Conservation (phyloP, 2,888 invertebrate genomes). For the Microplitis manilae region DNA sequence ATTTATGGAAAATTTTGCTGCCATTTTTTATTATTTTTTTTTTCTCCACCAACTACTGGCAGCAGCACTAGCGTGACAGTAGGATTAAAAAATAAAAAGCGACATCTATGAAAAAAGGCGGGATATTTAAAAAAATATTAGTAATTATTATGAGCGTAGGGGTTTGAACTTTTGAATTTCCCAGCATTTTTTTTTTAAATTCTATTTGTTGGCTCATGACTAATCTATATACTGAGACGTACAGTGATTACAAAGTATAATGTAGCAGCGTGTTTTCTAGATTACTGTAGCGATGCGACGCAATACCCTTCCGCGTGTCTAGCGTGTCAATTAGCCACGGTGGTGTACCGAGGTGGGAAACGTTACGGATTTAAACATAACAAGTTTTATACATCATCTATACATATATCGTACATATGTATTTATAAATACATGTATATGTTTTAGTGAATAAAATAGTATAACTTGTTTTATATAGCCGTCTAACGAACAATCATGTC, state of each 20-base stretch:
- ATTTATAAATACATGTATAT: neutral
- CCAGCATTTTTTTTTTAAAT: neutral
- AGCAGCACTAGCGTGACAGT: no score
- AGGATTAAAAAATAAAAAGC: no score
- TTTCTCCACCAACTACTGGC: no score
- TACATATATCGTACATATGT: neutral
- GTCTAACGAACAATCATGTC: neutral
- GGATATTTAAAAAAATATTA: no score
- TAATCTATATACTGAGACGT: conserved; percentile 30
- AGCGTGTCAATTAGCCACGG: conserved; percentile 68
- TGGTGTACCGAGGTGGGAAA: conserved; percentile 55
- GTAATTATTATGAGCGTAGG: neutral
- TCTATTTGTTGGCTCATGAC: conserved; percentile 11
- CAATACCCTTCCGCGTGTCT: conserved; percentile 57
- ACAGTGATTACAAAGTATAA: conserved; percentile 66
- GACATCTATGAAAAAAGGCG: no score
- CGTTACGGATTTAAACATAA: conserved; percentile 1
- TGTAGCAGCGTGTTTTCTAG: conserved; percentile 59
- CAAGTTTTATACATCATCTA: conserved; percentile 3
- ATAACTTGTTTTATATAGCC: neutral
- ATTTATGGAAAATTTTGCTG: no score
- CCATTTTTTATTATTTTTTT: no score
- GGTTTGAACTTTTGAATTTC: neutral
- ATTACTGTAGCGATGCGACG: conserved; percentile 60
- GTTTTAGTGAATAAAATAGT: neutral